A percentile compares a stretch with the other conserved stretches of the same genome.
Conservation (phyloP, 2,797 vertebrate genomes). For the Babyrousa celebensis region DNA sequence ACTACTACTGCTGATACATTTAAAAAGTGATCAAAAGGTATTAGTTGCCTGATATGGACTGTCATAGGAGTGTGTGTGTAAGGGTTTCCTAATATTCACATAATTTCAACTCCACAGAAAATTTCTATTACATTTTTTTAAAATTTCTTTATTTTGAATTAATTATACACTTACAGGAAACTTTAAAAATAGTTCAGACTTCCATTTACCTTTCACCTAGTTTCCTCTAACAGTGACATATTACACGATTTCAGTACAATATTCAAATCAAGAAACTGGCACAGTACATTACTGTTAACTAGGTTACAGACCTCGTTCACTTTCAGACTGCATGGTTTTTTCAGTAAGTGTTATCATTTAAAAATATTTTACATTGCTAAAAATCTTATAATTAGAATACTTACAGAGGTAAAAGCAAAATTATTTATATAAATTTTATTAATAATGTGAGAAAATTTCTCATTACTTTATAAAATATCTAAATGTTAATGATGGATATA, state of each 20-base stretch:
- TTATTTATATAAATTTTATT: slow-evolving; percentile 48
- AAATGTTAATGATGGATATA: slow-evolving; percentile 39
- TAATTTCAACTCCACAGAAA: slow-evolving; percentile 8
- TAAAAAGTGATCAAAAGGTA: slow-evolving; percentile 7
- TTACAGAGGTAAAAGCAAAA: not conserved
- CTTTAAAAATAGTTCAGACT: slow-evolving; percentile 22
- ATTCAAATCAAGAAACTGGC: not conserved
- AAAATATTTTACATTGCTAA: slow-evolving; percentile 46
- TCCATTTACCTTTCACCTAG: not conserved
- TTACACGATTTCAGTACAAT: not conserved
- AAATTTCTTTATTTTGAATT: slow-evolving; percentile 43
- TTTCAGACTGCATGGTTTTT: slow-evolving; percentile 10
- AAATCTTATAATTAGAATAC: not conserved
- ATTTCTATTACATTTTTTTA: not conserved
- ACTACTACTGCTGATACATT: not conserved
- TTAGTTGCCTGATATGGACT: not conserved
- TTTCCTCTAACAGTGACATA: not conserved
- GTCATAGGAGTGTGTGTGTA: rapidly evolving
- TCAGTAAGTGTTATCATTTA: not conserved
- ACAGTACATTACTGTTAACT: slow-evolving; percentile 1
- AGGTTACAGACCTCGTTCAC: not conserved
- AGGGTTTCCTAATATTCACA: not conserved
- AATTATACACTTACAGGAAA: slow-evolving; percentile 51
- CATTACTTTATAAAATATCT: slow-evolving; percentile 25
- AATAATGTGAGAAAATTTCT: slow-evolving; percentile 28